Evolutionary conservation across 2,888 invertebrate genomes (phyloP), one percentile per base, ranked within the genome.

Genomic region (Leptothorax acervorum): DNA sequence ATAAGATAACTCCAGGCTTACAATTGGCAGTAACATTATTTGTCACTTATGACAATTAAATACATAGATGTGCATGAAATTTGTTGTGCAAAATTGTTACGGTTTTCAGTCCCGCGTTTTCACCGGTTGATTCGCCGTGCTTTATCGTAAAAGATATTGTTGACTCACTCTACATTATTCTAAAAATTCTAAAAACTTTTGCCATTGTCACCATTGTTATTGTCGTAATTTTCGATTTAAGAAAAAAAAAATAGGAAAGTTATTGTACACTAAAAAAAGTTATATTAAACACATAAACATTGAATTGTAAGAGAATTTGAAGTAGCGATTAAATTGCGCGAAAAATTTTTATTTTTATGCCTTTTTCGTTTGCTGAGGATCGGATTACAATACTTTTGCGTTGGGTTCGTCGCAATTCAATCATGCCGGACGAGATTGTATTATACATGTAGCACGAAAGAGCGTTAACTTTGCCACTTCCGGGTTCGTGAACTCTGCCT

Each of bases 401-500:
- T n/a, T 55, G 9, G 1, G 9, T n/a, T 18, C n/a, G 63, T 3
- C 45, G 18, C 39, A 45, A 70, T 63, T 48, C 18, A 45, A 78
- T 82, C 45, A n/a, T 23, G 15, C n/a, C 35, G 11, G 11, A 63
- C n/a, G n/a, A 51, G 53, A 78, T 68, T 83, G 8, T 42, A 62
- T 78, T 62, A 31, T 63, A 39, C 28, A 55, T 71, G 6, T 12
- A 28, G 5, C n/a, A 53, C 28, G 8, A 66, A 57, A 62, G 68
- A 82, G 48, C 28, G 12, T 85, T 55, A 53, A 57, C 68, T 82
- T 42, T 6, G n/a, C 0, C 2, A 75, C 23, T 85, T 84, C 83
- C 85, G 83, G 74, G 83, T 68, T 84, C 83, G 15, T 23, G 78
- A 85, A 79, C 85, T 79, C 62, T 42, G 62, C 84, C 60, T 71